Base-by-base conservation (phyloP, 2,113 vertebrate species). In the Dipodomys merriami region DNA sequence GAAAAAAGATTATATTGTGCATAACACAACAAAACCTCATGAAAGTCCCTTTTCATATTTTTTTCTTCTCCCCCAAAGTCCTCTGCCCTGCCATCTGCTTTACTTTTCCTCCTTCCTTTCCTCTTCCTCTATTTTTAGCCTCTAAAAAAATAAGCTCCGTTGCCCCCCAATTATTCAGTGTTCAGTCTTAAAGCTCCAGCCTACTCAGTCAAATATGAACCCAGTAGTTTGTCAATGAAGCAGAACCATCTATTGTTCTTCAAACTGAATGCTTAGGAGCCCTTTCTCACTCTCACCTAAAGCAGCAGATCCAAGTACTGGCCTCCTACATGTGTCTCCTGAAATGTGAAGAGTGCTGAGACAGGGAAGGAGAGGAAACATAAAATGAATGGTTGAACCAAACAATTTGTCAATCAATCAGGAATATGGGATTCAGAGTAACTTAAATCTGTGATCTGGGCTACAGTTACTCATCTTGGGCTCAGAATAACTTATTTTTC, bases 21-120 rank as follows among this genome's bases (percentile, higher is more conserved):
- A 46, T n/a, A 25, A 80, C n/a, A 84, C 62, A 64, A 7, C 74
- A 81, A 90, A 46, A 64, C 68, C 62, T 88, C 57, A 77, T 73
- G 53, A 64, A 83, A 94, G 1, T 33, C 44, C 33, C 64, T 71
- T 39, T 67, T 87, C 87, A 49, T 89, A 71, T 87, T 46, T 88
- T 16, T 92, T 88, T 85, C 76, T 83, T 93, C 93, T 77, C 20
- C 80, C 67, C 44, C 53, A 83, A 73, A 91, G 62, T 84, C 74
- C 44, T 81, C 23, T 77, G 18, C 22, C 57, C 53, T 49, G n/a
- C 29, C 9, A 5, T 62, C 29, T 71, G 72, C 33, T 77, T 91
- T 18, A 30, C 77, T 89, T 89, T 86, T 76, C 33, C 44, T 84
- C 68, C 53, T 91, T 53, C 33, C 85, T 35, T 83, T 68, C 30